phyloP scores from a whole-genome alignment of 2,113 vertebrate genomes.

The Brachypodius melanocephalos region DNA sequence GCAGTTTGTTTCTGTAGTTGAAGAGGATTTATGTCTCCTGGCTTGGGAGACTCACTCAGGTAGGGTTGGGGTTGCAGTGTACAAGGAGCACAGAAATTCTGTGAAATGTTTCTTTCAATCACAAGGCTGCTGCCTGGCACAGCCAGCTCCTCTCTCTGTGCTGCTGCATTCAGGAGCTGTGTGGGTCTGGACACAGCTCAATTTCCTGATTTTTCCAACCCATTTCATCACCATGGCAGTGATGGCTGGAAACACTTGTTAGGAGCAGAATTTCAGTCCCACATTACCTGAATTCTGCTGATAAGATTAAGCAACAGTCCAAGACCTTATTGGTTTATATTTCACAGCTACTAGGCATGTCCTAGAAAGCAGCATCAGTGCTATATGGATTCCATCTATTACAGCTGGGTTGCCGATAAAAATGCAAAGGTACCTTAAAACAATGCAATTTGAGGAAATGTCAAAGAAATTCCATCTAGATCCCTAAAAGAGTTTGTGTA shows the following conservation, averaged over 20 bases:
- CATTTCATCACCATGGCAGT: neutral
- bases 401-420: constrained; percentile 15
- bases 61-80: neutral
- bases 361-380: neutral
- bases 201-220: constrained; percentile 19
- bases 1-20: neutral
- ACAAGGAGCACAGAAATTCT: neutral
- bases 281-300: constrained; percentile 10
- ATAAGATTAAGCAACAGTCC: constrained; percentile 24
- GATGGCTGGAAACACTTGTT: constrained; percentile 1
- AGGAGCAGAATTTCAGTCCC: constrained; percentile 13
- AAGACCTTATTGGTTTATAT: constrained; percentile 22
- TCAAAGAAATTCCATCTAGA: neutral
- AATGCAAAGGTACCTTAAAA: constrained; percentile 50
- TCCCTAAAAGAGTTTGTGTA: neutral
- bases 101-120: neutral
- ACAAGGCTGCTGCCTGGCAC: neutral
- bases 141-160: neutral
- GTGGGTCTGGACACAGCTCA: neutral
- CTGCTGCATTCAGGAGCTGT: neutral
- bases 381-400: neutral
- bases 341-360: neutral
- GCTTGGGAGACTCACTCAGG: neutral
- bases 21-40: neutral
- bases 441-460: neutral